Conservation (phyloP, 2,888 invertebrate species). For the Nemoura dubitans region DNA sequence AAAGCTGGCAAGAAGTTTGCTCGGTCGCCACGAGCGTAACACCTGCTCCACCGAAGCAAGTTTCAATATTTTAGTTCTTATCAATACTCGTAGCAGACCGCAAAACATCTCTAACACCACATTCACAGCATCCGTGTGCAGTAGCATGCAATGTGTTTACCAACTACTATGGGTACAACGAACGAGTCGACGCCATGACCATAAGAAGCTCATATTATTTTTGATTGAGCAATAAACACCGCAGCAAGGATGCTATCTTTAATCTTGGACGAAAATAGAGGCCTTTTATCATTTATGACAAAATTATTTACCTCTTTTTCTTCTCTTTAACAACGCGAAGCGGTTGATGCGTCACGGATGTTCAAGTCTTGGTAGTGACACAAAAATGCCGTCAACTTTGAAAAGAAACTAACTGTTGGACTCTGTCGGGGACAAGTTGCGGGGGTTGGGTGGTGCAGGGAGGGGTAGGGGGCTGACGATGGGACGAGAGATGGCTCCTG, state of each 20-base stretch:
- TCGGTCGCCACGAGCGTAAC: background rate
- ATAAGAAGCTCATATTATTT: background rate
- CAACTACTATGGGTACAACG: too few species aligned
- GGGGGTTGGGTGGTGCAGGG: background rate
- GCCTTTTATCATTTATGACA: background rate
- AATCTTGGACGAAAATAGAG: background rate
- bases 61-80: constrained; percentile 12
- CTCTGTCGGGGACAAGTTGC: background rate
- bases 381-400: background rate
- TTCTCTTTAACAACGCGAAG: background rate
- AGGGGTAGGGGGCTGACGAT: background rate
- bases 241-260: background rate
- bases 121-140: background rate
- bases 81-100: constrained; percentile 1
- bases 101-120: background rate
- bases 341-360: background rate
- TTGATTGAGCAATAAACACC: constrained; percentile 7
- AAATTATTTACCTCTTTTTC: background rate
- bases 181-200: background rate
- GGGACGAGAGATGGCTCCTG: background rate
- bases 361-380: background rate
- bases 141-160: background rate
- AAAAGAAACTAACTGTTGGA: constrained; percentile 2
- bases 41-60: background rate
- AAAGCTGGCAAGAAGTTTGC: background rate